These are phyloP conservation scores for Drosophila percnosoma DNA, from an alignment of 2,888 invertebrate species.

Conservation along the genomic window DNA sequence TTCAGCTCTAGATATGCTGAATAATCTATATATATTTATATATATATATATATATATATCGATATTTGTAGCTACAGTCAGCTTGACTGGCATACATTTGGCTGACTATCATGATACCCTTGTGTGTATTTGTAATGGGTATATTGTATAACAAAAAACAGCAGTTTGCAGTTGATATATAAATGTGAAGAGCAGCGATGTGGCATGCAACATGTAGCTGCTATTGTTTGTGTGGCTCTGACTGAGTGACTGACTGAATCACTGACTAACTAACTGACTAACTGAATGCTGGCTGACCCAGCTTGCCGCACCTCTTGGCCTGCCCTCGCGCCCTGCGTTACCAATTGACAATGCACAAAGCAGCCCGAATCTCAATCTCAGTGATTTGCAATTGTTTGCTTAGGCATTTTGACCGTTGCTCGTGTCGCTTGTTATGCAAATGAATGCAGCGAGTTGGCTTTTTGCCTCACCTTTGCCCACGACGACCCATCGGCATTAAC, in stretches of 20 bases:
- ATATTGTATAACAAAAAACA: not conserved
- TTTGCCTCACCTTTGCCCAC: conserved; percentile 47
- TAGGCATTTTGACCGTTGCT: conserved; percentile 53
- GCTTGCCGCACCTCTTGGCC: conserved; percentile 30
- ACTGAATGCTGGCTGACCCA: conserved; percentile 17
- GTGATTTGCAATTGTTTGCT: conserved; percentile 59
- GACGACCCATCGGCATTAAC: conserved; percentile 30
- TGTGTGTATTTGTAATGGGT: not conserved
- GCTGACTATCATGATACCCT: not conserved
- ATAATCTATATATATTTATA: not conserved
- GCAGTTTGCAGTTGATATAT: conserved; percentile 2
- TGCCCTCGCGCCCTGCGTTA: not conserved
- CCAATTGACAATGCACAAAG: conserved; percentile 27
- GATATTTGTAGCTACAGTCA: not conserved
- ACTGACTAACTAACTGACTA: conserved; percentile 16
- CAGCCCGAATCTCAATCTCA: conserved; percentile 28
- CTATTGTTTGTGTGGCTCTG: conserved; percentile 5
- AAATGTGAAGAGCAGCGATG: conserved; percentile 58
- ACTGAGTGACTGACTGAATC: conserved; percentile 4
- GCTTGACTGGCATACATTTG: too few species aligned
- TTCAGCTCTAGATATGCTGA: not conserved
- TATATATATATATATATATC: not conserved
- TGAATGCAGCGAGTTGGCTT: conserved; percentile 42
- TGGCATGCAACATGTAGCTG: conserved; percentile 48
- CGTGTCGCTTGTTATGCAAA: conserved; percentile 58